Conservation (phyloP, 2,888 invertebrate genomes). For the Drosophila prolongata region DNA sequence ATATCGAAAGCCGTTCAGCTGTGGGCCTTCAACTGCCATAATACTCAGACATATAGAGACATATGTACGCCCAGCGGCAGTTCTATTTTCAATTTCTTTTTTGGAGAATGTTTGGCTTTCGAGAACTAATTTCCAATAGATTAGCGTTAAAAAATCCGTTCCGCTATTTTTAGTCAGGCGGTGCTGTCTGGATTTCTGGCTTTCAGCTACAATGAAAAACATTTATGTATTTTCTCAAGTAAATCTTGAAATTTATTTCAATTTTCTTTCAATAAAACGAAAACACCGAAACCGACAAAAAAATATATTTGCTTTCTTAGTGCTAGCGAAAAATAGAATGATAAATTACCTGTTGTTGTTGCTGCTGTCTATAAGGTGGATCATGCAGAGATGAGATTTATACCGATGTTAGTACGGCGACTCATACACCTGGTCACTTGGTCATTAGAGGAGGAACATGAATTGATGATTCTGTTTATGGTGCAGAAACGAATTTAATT, state of each 20-base stretch:
- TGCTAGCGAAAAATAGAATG: slow-evolving; percentile 63
- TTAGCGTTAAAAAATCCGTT: slow-evolving; percentile 64
- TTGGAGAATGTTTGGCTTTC: slow-evolving; percentile 65
- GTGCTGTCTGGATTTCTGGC: slow-evolving; percentile 41
- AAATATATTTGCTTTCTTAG: slow-evolving; percentile 35
- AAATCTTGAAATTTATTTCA: slow-evolving; percentile 72
- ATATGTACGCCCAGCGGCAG: slow-evolving; percentile 28
- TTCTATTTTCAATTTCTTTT: slow-evolving; percentile 73
- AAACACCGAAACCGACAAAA: slow-evolving; percentile 34
- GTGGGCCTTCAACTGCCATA: slow-evolving; percentile 57
- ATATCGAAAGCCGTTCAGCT: slow-evolving; percentile 64
- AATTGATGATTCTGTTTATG: slow-evolving; percentile 74
- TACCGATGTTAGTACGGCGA: slow-evolving; percentile 33
- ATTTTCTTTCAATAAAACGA: slow-evolving; percentile 52
- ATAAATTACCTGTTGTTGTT: slow-evolving; percentile 66
- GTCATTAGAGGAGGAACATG: slow-evolving; percentile 56
- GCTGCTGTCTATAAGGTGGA: slow-evolving; percentile 39
- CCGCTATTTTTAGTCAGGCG: slow-evolving; percentile 62
- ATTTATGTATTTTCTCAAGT: slow-evolving; percentile 64
- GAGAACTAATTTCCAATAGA: slow-evolving; percentile 76
- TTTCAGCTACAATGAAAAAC: slow-evolving; percentile 63
- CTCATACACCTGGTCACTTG: slow-evolving; percentile 38
- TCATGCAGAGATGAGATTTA: slow-evolving; percentile 46
- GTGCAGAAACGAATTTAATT: slow-evolving; percentile 76
- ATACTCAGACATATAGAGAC: slow-evolving; percentile 25